phyloP scores from a whole-genome alignment of 2,113 vertebrate genomes.

The Ctenodactylus gundi region DNA sequence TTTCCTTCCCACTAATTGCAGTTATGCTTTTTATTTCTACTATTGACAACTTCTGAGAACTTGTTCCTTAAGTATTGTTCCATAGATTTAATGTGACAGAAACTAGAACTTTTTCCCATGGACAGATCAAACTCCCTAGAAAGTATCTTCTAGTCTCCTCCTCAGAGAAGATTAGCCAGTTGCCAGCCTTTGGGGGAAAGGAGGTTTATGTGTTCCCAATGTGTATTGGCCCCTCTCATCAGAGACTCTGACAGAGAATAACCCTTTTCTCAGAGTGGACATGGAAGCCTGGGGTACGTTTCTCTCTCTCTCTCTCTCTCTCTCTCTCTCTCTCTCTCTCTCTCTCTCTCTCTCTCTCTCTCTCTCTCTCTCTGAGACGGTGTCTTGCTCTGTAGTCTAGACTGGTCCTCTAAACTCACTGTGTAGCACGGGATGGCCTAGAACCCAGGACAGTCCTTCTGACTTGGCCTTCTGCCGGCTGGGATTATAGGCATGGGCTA shows the following conservation, averaged over 20 bases:
- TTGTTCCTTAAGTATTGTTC: not conserved
- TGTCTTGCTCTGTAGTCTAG: too few relatives aligned
- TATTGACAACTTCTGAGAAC: not conserved
- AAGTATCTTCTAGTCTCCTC: not conserved
- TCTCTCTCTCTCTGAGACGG: too few relatives aligned
- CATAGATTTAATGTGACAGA: not conserved
- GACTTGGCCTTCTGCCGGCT: too few relatives aligned
- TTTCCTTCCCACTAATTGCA: not conserved
- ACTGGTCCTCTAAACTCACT: too few relatives aligned
- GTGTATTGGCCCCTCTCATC: not conserved
- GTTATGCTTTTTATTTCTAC: conserved; percentile 29
- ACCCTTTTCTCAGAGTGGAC: not conserved
- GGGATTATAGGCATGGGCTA: too few relatives aligned
- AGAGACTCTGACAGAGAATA: not conserved
- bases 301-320: too few relatives aligned
- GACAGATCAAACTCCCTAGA: not conserved
- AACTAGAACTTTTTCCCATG: not conserved
- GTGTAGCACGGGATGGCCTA: too few relatives aligned
- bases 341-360: too few relatives aligned
- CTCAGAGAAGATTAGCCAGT: not conserved
- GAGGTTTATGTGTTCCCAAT: not conserved
- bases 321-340: too few relatives aligned
- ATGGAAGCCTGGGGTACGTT: not conserved
- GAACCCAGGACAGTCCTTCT: too few relatives aligned
- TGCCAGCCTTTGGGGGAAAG: not conserved